Conservation (phyloP, 2,113 vertebrate species). For the Nibea coibor region DNA sequence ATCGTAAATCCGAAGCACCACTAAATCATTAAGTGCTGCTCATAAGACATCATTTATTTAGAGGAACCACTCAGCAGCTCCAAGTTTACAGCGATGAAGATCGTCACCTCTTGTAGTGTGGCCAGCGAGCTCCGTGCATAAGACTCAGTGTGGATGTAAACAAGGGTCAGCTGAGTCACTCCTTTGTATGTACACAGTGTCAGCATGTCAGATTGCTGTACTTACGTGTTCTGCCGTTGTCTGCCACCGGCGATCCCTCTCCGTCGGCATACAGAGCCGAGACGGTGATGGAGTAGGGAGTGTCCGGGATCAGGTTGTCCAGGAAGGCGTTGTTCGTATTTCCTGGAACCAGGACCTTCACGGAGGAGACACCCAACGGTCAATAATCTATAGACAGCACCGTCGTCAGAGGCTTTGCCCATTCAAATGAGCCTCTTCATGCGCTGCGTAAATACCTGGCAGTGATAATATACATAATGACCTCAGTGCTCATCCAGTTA, state of each 20-base stretch:
- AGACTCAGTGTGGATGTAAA: neutral
- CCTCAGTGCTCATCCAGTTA: slow-evolving; percentile 67
- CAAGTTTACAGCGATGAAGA: neutral
- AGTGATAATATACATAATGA: slow-evolving; percentile 76
- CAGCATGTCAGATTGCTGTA: neutral
- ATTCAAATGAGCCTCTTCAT: slow-evolving; percentile 39
- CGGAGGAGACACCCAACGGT: slow-evolving; percentile 6
- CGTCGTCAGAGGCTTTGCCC: neutral
- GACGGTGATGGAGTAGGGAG: slow-evolving; percentile 89
- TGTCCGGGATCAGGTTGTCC: slow-evolving; percentile 92
- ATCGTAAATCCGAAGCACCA: neutral
- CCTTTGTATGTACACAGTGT: neutral
- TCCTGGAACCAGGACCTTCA: slow-evolving; percentile 90
- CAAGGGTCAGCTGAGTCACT: neutral
- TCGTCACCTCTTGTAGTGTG: neutral
- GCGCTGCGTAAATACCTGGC: slow-evolving; percentile 60
- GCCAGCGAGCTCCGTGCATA: neutral
- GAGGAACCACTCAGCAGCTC: neutral
- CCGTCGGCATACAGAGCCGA: slow-evolving; percentile 91
- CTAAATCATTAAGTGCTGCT: neutral
- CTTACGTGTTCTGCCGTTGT: slow-evolving; percentile 92
- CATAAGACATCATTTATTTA: neutral
- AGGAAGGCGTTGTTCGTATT: slow-evolving; percentile 87
- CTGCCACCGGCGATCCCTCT: slow-evolving; percentile 85
- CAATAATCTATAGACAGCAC: slow-evolving; percentile 15